Base-by-base conservation (phyloP, 2,888 invertebrate species). In the Lypha dubia region DNA sequence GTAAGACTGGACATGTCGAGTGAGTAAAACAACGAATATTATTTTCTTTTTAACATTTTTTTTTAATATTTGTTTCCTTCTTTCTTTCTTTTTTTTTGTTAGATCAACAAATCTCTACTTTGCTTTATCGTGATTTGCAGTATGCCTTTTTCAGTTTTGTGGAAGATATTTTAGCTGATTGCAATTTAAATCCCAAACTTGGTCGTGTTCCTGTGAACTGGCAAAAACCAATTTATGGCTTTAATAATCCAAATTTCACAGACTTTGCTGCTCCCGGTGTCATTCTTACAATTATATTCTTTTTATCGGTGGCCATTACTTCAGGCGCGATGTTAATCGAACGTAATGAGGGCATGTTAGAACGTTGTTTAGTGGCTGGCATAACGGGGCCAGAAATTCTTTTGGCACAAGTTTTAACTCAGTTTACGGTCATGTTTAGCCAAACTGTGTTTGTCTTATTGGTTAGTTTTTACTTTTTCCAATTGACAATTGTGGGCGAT, bases 231-330 rank as follows among this genome's bases (percentile, higher is more conserved):
- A 92, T 97, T 60, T 97, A 96, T 88, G 97, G 97, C 3, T 93
- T 95, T 71, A 91, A 92, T 35, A 93, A 95, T 73, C 97, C 98
- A 0, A 96, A 96, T 89, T 98, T 98, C 89, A 98, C 98, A 0
- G 97, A 98, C 90, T 98, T 98, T 90, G 98, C 98, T 81, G 98
- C 98, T 2, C 98, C 98, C 1, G 98, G 98, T 84, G 95, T 98
- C 63, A 96, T 98, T 87, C 92, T 98, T 68, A 97, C 97, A 51
- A 97, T 98, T 56, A 96, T 98, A 56, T 98, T 98, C 93, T 98
- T 98, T 93, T 94, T 98, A 92, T 97, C 98, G 1, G 97, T 98
- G 4, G 98, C 98, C 35, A 93, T 98, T 71, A 98, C 98, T 0
- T 97, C 98, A 0, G 96, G 98, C 4, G 96, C 97, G 8, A 96